Base-by-base conservation (phyloP, 2,797 vertebrate genomes). In the Enteromius unitaeniatus region DNA sequence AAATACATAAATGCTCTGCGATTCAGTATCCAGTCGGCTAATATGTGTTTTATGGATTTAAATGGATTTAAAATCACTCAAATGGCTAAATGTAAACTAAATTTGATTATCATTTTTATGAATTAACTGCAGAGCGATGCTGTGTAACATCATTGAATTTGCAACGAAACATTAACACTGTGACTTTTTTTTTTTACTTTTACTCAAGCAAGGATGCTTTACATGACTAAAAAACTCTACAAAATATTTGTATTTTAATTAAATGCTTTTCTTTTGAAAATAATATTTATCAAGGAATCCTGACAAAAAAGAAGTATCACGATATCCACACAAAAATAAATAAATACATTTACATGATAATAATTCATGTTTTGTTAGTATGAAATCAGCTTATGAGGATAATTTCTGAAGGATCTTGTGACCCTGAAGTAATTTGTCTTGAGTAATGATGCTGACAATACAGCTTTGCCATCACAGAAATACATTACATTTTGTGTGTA, bases 141-240 rank as follows among this genome's bases (percentile, higher is more conserved):
- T 23, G 14, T 70, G 47, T 26, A 64, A 47, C 88, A 70, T 90
- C 90, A 93, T 93, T 94, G 91, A 92, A 93, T 94, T 91, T 93
- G 90, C 93, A 93, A 92, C 83, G 90, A 85, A 86, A 89, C 92
- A 93, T 94, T 93, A 93, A 91, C 37, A 21, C 45, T 76, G 19
- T 84, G 82, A 42, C 58, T 60, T 60, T 26, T 14, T 26, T 47
- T 14, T 19, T 19, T 14, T 62, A 21, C 58, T 28, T 62, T 62
- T 28, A 14, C 2, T 60, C 8, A 60, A n/a, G 23, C 11, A 60
- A 14, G 11, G 9, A 60, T 14, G 11, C 23, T 14, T 26, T 26
- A 6, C 26, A 26, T 28, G 28, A 28, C 28, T 28, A 2, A 1
- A 28, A 28, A 28, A 28, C 28, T 28, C 11, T 15, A 26, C 58